These are phyloP conservation scores for Himantopus leucocephalus DNA, from an alignment of 2,113 vertebrate species.

Conservation along the genomic window DNA sequence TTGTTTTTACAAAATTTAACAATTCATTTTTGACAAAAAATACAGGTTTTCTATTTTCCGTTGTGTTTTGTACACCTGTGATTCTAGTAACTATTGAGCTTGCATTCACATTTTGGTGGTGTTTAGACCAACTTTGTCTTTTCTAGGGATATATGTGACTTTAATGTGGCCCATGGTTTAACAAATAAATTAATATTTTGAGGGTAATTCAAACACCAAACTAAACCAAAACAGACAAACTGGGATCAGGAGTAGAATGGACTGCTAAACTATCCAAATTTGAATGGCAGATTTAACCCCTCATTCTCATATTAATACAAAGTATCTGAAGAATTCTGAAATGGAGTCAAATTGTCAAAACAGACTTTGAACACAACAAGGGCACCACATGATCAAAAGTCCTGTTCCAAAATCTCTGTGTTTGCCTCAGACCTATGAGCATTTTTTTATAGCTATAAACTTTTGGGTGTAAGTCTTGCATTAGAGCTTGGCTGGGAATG, in stretches of 20 bases:
- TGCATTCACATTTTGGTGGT: not conserved
- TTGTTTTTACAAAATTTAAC: not conserved
- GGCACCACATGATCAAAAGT: not conserved
- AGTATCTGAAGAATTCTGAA: not conserved
- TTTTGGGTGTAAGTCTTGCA: not conserved
- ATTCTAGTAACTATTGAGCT: not conserved
- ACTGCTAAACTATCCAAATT: not conserved
- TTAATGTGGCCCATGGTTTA: not conserved
- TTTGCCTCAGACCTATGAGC: not conserved
- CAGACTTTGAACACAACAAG: not conserved
- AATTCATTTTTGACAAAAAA: not conserved
- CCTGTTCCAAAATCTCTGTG: not conserved
- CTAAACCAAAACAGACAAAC: not conserved
- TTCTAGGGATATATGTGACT: not conserved
- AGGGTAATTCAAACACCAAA: not conserved
- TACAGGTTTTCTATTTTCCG: not conserved
- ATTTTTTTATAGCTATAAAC: not conserved
- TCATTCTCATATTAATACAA: not conserved
- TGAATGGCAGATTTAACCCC: not conserved
- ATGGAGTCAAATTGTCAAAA: not conserved
- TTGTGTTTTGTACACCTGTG: not conserved
- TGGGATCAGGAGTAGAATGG: not conserved
- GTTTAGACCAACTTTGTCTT: not conserved
- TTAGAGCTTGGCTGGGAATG: not conserved
- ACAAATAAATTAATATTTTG: not conserved